Percentiles rank a stretch among this genome's conserved stretches.
Evolutionary conservation across 1,140 invertebrate genomes (phyloP).

Genomic region (Popillia japonica): DNA sequence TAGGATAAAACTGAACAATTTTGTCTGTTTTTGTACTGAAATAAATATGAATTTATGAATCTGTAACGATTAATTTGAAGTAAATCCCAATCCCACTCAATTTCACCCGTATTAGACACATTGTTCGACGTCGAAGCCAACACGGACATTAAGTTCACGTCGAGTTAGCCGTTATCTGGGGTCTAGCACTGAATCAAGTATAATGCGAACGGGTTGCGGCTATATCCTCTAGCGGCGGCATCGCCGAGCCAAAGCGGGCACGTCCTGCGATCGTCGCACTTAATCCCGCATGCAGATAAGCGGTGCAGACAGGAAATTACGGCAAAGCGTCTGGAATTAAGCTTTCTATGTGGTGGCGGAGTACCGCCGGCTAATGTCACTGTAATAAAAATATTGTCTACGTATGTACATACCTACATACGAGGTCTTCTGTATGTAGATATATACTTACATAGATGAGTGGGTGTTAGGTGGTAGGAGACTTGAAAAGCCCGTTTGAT

Average conservation of each 20-base stretch:
- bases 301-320: conserved; percentile 47
- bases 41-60: too few relatives aligned
- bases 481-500: too few relatives aligned
- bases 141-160: background rate
- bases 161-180: background rate
- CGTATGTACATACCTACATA: background rate
- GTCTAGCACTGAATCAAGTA: background rate
- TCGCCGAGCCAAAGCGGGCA: background rate
- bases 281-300: conserved; percentile 47
- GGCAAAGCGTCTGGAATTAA: conserved; percentile 49
- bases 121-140: background rate
- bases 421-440: too few relatives aligned
- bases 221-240: background rate
- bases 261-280: background rate
- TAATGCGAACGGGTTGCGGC: background rate
- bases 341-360: conserved; percentile 2
- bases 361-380: background rate
- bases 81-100: too few relatives aligned
- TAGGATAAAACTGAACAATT: conserved; percentile 38
- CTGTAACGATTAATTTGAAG: too few relatives aligned
- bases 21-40: too few relatives aligned
- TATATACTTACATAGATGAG: too few relatives aligned
- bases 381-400: conserved; percentile 15
- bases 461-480: too few relatives aligned
- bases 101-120: too few relatives aligned